Base-by-base conservation (phyloP, 2,797 vertebrate species). In the Acestrorhynchus altus region DNA sequence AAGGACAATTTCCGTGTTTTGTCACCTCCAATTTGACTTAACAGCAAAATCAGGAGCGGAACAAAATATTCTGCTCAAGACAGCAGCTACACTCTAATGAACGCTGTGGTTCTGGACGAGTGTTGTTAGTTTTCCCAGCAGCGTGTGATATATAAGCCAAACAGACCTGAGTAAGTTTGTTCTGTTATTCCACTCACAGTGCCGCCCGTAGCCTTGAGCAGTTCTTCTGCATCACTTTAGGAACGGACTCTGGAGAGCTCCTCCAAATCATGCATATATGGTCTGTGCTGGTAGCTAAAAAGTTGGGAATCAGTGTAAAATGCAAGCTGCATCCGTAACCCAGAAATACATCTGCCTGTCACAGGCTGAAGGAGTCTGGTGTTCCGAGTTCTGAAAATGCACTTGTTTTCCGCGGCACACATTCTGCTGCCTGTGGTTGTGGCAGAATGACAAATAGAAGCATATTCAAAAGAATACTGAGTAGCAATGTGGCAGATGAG, bases 401-500 rank as follows among this genome's bases (percentile, higher is more conserved):
- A 26, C 60, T 70, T 77, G 60, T 63, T 77, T 47, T 22, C 47
- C 65, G 18, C 22, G 49, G 64, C n/a, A 20, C 47, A 74, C 4
- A 78, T 74, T 52, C 6, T 20, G 24, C 65, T 79, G 39, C 22
- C 51, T 49, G 66, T 44, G 44, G 16, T 24, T 78, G 47, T 54
- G 54, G 28, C 7, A 60, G 39, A 76, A 70, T 28, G 68, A 79
- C 57, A 68, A 70, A 64, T 77, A 59, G 67, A 24, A 74, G 61
- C n/a, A 28, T 70, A 49, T 40, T 40, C 26, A 77, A 73, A 57
- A 72, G 64, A 66, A 56, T 52, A 71, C 46, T 56, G 56, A 75
- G 20, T 74, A 70, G 39, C 65, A 78, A 39, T 35, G 52, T 47
- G 31, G 56, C 49, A 68, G 77, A 78, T 72, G 63, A 61, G 67